Conservation (phyloP, 2,113 vertebrate genomes). For the Orthonyx spaldingii region DNA sequence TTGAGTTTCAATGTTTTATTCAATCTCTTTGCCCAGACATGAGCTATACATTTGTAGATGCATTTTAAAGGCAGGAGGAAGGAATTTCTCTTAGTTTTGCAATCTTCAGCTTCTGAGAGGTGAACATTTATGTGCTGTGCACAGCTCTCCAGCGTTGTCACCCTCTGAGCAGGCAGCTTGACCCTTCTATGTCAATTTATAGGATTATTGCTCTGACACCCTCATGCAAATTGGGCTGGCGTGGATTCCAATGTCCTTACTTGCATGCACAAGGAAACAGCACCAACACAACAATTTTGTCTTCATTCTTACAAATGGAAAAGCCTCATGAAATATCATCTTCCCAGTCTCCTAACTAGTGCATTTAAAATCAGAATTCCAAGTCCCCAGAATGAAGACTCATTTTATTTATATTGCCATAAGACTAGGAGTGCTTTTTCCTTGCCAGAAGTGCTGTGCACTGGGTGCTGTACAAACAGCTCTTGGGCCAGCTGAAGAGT, state of each 20-base stretch:
- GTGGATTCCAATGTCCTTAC: not conserved
- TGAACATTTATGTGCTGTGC: not conserved
- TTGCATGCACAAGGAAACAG: not conserved
- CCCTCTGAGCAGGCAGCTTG: not conserved
- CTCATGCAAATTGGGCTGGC: not conserved
- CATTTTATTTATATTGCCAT: not conserved
- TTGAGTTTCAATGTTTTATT: not conserved
- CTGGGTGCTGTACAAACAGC: slow-evolving; percentile 8
- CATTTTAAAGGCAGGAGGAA: not conserved
- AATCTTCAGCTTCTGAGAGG: not conserved
- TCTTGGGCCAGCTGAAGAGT: slow-evolving; percentile 19
- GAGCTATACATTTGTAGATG: not conserved
- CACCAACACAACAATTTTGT: not conserved
- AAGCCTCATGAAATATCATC: not conserved
- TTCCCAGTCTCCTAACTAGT: not conserved
- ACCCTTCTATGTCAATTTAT: not conserved
- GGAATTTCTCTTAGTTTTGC: not conserved
- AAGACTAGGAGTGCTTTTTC: not conserved
- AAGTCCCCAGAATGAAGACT: not conserved
- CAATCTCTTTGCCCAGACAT: not conserved
- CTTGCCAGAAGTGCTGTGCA: not conserved
- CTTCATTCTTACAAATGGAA: not conserved
- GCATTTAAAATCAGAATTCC: not conserved
- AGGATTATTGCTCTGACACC: not conserved
- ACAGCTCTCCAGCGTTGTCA: not conserved